Base-by-base conservation (phyloP, 1,140 invertebrate genomes). In the Euglossa dilemma region DNA sequence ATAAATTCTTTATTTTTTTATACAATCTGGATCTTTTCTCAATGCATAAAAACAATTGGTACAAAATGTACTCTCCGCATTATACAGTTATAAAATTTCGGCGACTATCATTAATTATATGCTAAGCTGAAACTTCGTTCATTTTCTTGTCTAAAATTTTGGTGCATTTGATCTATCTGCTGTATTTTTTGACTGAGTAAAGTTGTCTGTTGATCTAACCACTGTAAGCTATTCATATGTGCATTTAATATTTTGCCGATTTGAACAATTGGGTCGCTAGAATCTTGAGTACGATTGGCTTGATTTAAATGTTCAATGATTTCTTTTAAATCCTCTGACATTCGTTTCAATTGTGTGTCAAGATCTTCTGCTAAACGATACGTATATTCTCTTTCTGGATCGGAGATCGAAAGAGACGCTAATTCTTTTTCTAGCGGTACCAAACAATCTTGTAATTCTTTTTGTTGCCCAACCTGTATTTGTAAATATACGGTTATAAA, bases 181-280 rank as follows among this genome's bases (percentile, higher is more conserved):
- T 98, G 98, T 59, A 98, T 95, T 91, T 97, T 97, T 28, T 96
- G 96, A 67, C 96, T 97, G 36, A 99, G 96, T 76, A 96, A 94
- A 1, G 96, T 95, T 6, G 97, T 97, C 64, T 96, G 97, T 79
- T 96, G 95, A 92, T 98, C 97, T 52, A 99, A 96, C 98, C 98
- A 99, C 88, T 99, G 98, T 87, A 99, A 95, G 0, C 98, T 98
- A 83, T 98, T 98, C 97, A 99, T 99, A 90, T 99, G 99, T 0
- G 98, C 98, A 93, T 99, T 99, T 0, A 99, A 94, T 87, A 99
- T 99, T 87, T 97, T 97, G 5, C 98, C 97, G 86, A 99, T 98
- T 94, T 99, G 98, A 14, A 97, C 96, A 67, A 99, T 97, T 2
- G 98, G 98, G 95, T 99, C 98, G 85, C 96, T 96, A 16, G 96